Conservation (phyloP, 2,797 vertebrate species). For the Poecilia gillii region DNA sequence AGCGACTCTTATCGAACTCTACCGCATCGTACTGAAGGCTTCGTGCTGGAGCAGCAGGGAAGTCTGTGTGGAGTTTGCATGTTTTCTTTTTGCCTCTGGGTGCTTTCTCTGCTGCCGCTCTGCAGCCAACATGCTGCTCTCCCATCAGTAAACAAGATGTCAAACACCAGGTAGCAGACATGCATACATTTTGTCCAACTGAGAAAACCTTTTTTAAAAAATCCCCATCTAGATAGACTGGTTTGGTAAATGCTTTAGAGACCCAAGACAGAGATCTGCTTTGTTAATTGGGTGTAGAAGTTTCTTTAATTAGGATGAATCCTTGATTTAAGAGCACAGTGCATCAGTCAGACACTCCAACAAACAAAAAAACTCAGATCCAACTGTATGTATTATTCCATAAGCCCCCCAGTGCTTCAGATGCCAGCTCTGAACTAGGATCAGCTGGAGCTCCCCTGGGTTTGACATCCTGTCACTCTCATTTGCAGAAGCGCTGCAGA, state of each 20-base stretch:
- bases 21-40: background rate
- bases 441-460: background rate
- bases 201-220: background rate
- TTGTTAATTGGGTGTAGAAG: background rate
- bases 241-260: background rate
- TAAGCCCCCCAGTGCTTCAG: conserved; percentile 1
- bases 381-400: background rate
- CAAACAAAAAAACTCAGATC: background rate
- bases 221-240: background rate
- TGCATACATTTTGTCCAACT: background rate
- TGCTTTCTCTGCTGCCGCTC: background rate
- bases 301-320: background rate
- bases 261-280: background rate
- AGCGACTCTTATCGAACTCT: background rate
- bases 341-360: background rate
- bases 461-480: background rate
- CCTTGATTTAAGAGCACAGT: background rate
- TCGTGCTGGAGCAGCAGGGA: background rate
- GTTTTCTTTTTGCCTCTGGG: background rate
- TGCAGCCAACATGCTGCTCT: background rate
- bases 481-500: conserved; percentile 17
- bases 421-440: conserved; percentile 5
- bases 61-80: background rate
- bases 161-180: background rate
- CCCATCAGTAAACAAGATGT: background rate